Percentiles rank a stretch among this genome's conserved stretches.
Evolutionary conservation across 2,888 invertebrate species (phyloP).

Genomic region (Ptychoptera contaminata): DNA sequence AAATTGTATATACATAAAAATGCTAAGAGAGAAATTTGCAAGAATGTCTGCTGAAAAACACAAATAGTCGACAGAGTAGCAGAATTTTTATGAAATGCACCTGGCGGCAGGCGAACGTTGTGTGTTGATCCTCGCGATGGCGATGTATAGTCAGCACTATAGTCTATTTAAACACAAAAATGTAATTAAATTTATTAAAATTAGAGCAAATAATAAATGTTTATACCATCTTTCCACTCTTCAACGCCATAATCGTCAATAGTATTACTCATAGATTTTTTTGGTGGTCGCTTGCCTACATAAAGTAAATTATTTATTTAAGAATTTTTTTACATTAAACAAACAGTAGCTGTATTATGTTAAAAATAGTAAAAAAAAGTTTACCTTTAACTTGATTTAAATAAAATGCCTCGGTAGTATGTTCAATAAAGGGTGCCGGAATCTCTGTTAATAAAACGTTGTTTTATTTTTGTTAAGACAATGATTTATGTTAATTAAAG

Average conservation of each 20-base stretch:
- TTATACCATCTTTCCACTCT: constrained; percentile 49
- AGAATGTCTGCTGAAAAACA: too few species aligned
- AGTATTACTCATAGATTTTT: constrained; percentile 41
- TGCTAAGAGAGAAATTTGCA: too few species aligned
- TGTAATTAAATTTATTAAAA: too few species aligned
- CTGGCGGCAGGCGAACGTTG: too few species aligned
- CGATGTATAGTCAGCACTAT: too few species aligned
- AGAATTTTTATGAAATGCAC: too few species aligned
- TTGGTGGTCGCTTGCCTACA: constrained; percentile 29
- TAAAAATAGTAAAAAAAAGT: constrained; percentile 5
- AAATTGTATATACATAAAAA: too few species aligned
- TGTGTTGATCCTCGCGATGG: too few species aligned
- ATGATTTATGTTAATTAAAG: neutral
- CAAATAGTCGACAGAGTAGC: too few species aligned
- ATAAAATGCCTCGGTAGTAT: constrained; percentile 37
- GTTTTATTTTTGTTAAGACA: constrained; percentile 2
- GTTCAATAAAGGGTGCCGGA: constrained; percentile 66
- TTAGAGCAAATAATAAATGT: too few species aligned
- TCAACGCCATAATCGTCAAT: constrained; percentile 54
- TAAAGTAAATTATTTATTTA: neutral
- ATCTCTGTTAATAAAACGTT: constrained; percentile 46
- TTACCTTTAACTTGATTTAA: constrained; percentile 27
- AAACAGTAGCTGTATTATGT: neutral
- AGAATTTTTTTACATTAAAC: neutral
- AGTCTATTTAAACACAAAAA: too few species aligned